A percentile compares a stretch with the other conserved stretches of the same genome.
These are phyloP conservation scores for human DNA, from an alignment of 2,113 vertebrate species.

Conservation along the genomic window GRCh38 chr14:90489001-90489500, in stretches of 20 bases:
- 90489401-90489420: background rate
- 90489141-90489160: background rate
- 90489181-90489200: background rate
- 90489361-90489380: background rate
- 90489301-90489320: background rate
- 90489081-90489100: background rate
- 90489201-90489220: background rate
- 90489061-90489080: background rate
- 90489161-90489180: background rate
- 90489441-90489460: background rate
- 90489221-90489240: background rate
- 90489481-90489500: background rate
- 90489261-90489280: background rate
- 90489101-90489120: background rate
- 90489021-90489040: conserved; percentile 1
- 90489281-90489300: background rate
- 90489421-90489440: background rate
- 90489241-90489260: background rate
- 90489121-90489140: background rate
- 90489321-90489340: background rate
- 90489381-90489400: background rate
- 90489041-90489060: background rate
- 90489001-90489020: background rate
- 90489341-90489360: background rate
- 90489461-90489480: background rate